A percentile compares a stretch with the other conserved stretches of the same genome.
Evolutionary conservation across 2,797 vertebrate species (phyloP).

Genomic region (Acanthurus tractus): DNA sequence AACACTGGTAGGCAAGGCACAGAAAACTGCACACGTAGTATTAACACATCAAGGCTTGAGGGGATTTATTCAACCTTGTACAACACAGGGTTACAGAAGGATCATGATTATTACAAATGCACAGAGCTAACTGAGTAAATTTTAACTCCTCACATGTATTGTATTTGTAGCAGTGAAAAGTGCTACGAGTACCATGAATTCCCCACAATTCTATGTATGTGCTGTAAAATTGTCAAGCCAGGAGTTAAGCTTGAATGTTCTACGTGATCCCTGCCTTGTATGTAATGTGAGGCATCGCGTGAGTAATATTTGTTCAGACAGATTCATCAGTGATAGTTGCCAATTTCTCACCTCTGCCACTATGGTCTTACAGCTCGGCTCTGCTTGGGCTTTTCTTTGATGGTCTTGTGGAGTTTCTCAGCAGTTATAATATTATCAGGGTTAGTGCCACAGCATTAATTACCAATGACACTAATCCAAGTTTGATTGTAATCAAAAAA

Average conservation of each 20-base stretch:
- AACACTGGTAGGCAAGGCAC: background rate
- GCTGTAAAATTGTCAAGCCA: background rate
- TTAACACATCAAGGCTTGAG: background rate
- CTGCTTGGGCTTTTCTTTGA: constrained; percentile 44
- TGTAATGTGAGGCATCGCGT: background rate
- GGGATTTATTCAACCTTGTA: too few relatives aligned
- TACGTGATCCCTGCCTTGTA: constrained; percentile 5
- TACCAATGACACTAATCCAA: constrained; percentile 40
- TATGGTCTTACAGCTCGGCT: constrained; percentile 28
- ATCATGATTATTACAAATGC: background rate
- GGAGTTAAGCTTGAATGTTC: background rate
- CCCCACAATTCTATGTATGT: background rate
- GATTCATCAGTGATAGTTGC: constrained; percentile 37
- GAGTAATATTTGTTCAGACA: constrained; percentile 49
- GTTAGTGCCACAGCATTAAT: constrained; percentile 1
- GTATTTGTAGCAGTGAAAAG: background rate
- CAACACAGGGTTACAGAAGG: background rate
- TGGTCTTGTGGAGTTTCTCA: constrained; percentile 25
- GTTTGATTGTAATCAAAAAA: constrained; percentile 6
- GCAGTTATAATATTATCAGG: constrained; percentile 19
- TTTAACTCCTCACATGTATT: background rate
- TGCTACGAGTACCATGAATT: background rate
- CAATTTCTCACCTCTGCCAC: constrained; percentile 40
- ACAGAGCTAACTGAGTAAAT: background rate
- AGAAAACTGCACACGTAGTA: background rate